Base-by-base conservation (phyloP, 1,140 invertebrate genomes). In the Pantala flavescens region DNA sequence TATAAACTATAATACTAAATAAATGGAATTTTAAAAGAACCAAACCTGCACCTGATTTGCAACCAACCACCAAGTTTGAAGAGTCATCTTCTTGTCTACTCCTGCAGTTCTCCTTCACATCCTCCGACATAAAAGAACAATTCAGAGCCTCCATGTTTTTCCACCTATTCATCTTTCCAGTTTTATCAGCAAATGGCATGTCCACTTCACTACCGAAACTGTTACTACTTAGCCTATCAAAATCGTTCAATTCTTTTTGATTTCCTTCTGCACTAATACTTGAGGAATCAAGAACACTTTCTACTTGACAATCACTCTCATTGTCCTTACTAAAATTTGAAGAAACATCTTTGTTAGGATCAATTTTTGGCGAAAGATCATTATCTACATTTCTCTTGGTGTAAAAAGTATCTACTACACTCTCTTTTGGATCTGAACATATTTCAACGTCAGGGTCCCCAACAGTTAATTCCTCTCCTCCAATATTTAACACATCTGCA, bases 21-120 rank as follows among this genome's bases (percentile, higher is more conserved):
- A 2, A 5, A 36, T 36, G 28, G 28, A 36, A 2, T n/a, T n/a
- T 36, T 36, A 36, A 36, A 36, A 36, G 9, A 36, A 36, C 28
- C 28, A 36, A 36, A 36, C 28, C 49, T 70, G 55, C 71, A 74
- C 72, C 75, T 76, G 75, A 43, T 21, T 43, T 10, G 11, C 70
- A 43, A 24, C 19, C 73, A 72, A 63, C 24, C 24, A 63, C 36
- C 74, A 7, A 49, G 70, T 74, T 24, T 42, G 49, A 16, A 63
- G 49, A 63, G 49, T 63, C 49, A 63, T 63, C 49, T 63, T 63
- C 49, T 12, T 63, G 3, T 12, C 3, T 14, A 19, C 3, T 3
- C 3, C 49, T 63, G 16, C 2, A 16, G 16, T 21, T 12, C 14
- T 7, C 16, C 9, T 9, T 16, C 10, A 49, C 43, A 9, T 11